Evolutionary conservation across 2,113 vertebrate species (phyloP).

Genomic region (Gallinago paraguaiae): DNA sequence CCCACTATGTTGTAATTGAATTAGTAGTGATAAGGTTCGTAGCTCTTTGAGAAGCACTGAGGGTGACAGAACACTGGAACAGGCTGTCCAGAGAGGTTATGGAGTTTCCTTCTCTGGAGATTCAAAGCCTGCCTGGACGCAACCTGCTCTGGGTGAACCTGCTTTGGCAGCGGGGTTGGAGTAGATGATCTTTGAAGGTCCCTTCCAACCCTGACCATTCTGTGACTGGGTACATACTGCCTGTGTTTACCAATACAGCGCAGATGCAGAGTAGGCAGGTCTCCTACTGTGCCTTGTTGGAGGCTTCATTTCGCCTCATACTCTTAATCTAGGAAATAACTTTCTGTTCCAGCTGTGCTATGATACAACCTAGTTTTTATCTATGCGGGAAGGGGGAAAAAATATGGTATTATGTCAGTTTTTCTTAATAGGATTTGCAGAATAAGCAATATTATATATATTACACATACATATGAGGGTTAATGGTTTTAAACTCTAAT

Average conservation of each 20-base stretch:
- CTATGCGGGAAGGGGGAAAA: accelerated
- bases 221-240: background rate
- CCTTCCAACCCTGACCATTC: background rate
- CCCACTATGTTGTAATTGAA: background rate
- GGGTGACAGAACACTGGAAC: background rate
- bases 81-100: background rate
- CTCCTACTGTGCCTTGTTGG: background rate
- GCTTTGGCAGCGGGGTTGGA: background rate
- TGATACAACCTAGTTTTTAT: background rate
- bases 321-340: background rate
- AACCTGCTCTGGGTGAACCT: background rate
- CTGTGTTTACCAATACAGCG: background rate
- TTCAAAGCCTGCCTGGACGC: background rate
- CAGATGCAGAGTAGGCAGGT: background rate
- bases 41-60: background rate
- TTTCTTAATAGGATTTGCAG: background rate
- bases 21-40: background rate
- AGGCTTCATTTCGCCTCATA: background rate
- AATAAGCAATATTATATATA: background rate
- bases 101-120: background rate
- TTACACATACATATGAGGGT: accelerated
- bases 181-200: background rate
- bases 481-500: background rate
- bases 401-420: accelerated
- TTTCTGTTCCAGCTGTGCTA: background rate